A percentile compares a stretch with the other conserved stretches of the same genome.
These are phyloP conservation scores for Lophius americanus DNA, from an alignment of 2,797 vertebrate genomes.

Conservation along the genomic window DNA sequence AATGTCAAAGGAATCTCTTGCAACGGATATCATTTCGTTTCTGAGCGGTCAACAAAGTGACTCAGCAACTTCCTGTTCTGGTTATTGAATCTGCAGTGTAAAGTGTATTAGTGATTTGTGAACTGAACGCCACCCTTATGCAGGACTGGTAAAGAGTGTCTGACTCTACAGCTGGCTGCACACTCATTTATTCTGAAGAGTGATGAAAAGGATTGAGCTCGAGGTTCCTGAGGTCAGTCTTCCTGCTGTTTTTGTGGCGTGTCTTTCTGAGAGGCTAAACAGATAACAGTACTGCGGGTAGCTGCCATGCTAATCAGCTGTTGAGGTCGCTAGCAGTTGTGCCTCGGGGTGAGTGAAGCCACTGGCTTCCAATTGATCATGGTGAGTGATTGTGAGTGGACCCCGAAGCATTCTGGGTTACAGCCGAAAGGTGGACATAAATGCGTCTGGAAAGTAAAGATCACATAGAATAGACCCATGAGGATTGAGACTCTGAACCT, in stretches of 20 bases:
- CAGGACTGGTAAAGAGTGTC: conserved; percentile 3
- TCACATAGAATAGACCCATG: conserved; percentile 14
- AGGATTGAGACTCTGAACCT: conserved; percentile 1
- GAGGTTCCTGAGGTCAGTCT: conserved; percentile 32
- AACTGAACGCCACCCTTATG: conserved; percentile 7
- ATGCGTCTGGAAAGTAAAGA: conserved; percentile 17
- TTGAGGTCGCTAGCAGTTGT: conserved; percentile 21
- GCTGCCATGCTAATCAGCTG: conserved; percentile 47
- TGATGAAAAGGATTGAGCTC: conserved; percentile 9
- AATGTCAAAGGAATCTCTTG: background rate
- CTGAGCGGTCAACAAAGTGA: conserved; percentile 6
- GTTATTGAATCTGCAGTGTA: conserved; percentile 30
- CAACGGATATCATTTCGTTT: background rate
- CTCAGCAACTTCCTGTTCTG: conserved; percentile 6
- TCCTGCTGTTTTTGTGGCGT: conserved; percentile 35
- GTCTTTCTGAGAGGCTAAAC: conserved; percentile 32
- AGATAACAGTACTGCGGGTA: conserved; percentile 44
- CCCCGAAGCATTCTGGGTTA: conserved; percentile 59
- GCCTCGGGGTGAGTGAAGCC: conserved; percentile 37
- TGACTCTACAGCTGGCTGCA: conserved; percentile 10
- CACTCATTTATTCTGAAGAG: conserved; percentile 9
- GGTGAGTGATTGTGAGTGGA: conserved; percentile 7
- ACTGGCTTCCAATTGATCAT: conserved; percentile 33
- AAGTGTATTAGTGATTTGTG: conserved; percentile 28
- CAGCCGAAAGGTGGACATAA: conserved; percentile 25